A percentile compares a stretch with the other conserved stretches of the same genome.
Evolutionary conservation across 2,797 vertebrate species (phyloP).

Genomic region (Cichlasoma orientale): DNA sequence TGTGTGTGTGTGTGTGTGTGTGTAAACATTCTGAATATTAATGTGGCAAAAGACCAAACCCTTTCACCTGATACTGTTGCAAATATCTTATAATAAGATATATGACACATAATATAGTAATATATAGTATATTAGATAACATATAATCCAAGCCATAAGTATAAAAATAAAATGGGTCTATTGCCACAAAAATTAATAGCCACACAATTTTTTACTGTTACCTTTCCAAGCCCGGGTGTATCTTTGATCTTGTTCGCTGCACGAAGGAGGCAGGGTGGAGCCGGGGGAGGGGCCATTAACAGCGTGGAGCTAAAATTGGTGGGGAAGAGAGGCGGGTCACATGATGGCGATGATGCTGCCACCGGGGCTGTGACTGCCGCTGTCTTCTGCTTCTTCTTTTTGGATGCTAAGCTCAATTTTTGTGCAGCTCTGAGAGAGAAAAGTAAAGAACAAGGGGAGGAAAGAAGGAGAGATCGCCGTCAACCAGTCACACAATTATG

Average conservation of each 20-base stretch:
- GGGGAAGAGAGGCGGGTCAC: conserved; percentile 89
- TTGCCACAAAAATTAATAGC: too few species aligned
- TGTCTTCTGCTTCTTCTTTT: conserved; percentile 92
- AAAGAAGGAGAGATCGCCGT: background rate
- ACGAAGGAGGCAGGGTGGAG: conserved; percentile 93
- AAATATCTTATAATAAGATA: too few species aligned
- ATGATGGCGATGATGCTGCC: conserved; percentile 56
- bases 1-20: too few species aligned
- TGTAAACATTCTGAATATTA: too few species aligned
- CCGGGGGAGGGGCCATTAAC: conserved; percentile 89
- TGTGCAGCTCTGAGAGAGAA: conserved; percentile 90
- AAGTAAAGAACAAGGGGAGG: background rate
- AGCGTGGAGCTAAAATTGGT: conserved; percentile 94
- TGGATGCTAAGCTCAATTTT: conserved; percentile 95
- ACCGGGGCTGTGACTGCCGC: conserved; percentile 77
- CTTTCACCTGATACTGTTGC: too few species aligned
- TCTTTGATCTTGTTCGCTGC: conserved; percentile 97
- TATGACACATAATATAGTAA: too few species aligned
- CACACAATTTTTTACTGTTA: conserved; percentile 62
- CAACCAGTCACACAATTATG: background rate
- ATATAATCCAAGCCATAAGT: too few species aligned
- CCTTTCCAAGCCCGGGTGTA: conserved; percentile 96
- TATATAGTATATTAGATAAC: too few species aligned
- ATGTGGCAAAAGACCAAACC: too few species aligned
- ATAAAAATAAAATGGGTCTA: too few species aligned